These are phyloP conservation scores for Bactericera cockerelli DNA, from an alignment of 1,140 invertebrate species.

Conservation along the genomic window DNA sequence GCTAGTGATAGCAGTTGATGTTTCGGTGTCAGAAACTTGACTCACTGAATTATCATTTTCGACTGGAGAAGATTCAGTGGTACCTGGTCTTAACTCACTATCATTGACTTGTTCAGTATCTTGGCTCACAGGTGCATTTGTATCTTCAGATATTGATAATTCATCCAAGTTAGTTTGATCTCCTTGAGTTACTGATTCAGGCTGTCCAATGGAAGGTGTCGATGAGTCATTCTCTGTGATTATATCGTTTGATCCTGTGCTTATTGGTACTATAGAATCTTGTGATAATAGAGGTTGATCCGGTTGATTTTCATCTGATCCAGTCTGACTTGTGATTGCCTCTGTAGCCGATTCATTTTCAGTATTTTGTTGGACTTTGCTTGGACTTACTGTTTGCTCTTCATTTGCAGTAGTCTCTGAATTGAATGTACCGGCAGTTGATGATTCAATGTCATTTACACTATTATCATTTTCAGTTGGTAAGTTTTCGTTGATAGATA, in stretches of 20 bases:
- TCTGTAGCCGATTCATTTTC: background rate
- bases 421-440: no score
- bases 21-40: slow-evolving; percentile 7
- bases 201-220: background rate
- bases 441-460: slow-evolving; percentile 19
- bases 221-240: background rate
- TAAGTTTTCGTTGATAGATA: background rate
- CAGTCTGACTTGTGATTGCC: background rate
- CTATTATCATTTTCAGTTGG: slow-evolving; percentile 12
- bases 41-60: background rate
- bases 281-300: background rate
- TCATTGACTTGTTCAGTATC: slow-evolving; percentile 10
- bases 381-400: no score
- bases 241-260: background rate
- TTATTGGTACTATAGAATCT: background rate
- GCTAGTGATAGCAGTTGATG: background rate
- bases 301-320: background rate
- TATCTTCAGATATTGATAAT: slow-evolving; percentile 2
- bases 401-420: no score
- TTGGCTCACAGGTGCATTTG: slow-evolving; percentile 14
- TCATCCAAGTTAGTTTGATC: background rate
- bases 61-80: no score
- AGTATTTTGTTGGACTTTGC: background rate
- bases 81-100: background rate
- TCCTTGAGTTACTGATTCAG: no score